Base-by-base conservation (phyloP, 2,888 invertebrate species). In the Tiliacea citrago region DNA sequence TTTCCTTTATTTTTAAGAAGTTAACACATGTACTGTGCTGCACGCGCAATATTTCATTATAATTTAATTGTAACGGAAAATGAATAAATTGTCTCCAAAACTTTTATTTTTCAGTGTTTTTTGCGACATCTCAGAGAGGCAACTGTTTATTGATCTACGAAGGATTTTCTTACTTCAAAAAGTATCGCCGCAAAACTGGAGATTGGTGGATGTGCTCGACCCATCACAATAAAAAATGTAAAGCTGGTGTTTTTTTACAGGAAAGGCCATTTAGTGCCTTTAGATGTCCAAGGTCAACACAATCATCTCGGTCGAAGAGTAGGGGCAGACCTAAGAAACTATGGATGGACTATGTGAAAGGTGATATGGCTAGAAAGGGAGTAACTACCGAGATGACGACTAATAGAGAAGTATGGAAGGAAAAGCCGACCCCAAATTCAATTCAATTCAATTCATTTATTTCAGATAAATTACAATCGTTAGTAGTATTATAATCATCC, bases 131-230 rank as follows among this genome's bases (percentile, higher is more conserved):
- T 2, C 51, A 12, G 68, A 55, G 5, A 55, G 68, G 70, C 8
- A 68, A 71, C 18, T 8, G 8, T 55, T 55, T 68, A 45, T 29
- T 68, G 45, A 16, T 68, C 16, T 68, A 68, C 68, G 29, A 29
- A n/a, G 70, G 68, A 1, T 55, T 42, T 45, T 45, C 68, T 10
- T 71, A 71, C 29, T 68, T 71, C n/a, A 68, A 68, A 51, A 71
- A 55, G 70, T 67, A 55, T 55, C 55, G 29, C 16, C 53, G 29
- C 2, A 71, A 29, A 45, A 12, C 13, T 8, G 70, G 68, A 8
- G 68, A 67, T 29, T 71, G 70, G 53, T 71, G 70, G 70, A 71
- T 68, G 42, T 71, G 68, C 29, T 71, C 70, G n/a, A 68, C 70
- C 0, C 70, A 71, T 55, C 67, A 71, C 16, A 53, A 13, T 55